phyloP scores from a whole-genome alignment of 2,113 vertebrate species.

The Tiliqua scincoides region DNA sequence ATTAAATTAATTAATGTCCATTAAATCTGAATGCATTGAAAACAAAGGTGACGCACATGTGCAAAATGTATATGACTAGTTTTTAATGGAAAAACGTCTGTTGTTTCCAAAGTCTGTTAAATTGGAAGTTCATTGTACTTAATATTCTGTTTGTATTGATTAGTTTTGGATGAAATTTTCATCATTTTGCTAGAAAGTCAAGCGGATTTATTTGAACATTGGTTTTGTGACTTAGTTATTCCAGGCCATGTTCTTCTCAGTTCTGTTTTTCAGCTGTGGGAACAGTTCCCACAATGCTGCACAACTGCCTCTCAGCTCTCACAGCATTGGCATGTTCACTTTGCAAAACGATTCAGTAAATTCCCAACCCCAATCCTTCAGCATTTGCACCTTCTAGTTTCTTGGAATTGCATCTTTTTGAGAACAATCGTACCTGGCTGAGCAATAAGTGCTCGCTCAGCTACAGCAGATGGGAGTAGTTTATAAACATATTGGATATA shows the following conservation, averaged over 20 bases:
- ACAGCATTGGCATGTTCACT: background rate
- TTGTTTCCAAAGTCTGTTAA: no score
- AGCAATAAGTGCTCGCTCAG: background rate
- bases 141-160: no score
- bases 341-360: constrained; percentile 11
- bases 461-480: background rate
- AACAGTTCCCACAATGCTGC: background rate
- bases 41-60: no score
- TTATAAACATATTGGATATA: background rate
- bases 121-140: no score
- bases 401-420: background rate
- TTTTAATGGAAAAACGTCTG: no score
- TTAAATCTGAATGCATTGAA: no score
- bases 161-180: background rate
- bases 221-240: background rate
- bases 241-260: background rate
- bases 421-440: constrained; percentile 1
- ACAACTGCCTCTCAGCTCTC: constrained; percentile 6
- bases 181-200: background rate
- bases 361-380: background rate
- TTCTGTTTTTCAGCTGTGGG: background rate
- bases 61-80: no score
- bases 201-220: background rate
- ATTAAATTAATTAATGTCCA: no score
- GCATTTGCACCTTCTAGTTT: background rate